Evolutionary conservation across 2,888 invertebrate genomes (phyloP), one percentile per base, ranked within the genome.

Genomic region (Apodemia mormo): DNA sequence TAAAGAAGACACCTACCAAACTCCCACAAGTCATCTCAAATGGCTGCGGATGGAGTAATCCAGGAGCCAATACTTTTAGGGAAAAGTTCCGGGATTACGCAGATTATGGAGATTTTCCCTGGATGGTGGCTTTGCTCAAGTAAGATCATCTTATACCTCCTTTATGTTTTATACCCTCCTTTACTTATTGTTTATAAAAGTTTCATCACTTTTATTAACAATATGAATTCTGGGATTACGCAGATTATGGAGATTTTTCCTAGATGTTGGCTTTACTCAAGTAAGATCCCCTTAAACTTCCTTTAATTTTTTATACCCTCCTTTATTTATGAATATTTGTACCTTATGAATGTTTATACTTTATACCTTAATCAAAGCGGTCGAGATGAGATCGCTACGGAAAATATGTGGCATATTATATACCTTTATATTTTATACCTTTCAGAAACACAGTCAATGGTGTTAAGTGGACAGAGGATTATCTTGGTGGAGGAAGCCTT

Each of bases 191-290:
- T 0, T 22, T 22, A 22, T 22, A 22, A 22, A 22, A 22, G 22
- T 22, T 22, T 22, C 22, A 22, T 22, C 22, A 22, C 22, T 22
- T 22, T 22, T 22, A 22, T 22, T 22, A 22, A 22, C 22, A 22
- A 22, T 22, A 22, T 22, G 22, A 22, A 22, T 22, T 22, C 22
- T 22, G 22, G 22, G 22, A 22, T n/a, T 54, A 6, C 22, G 76
- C 80, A 6, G 94, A 96, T 79, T 96, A 95, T 76, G 96, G 95
- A 0, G 96, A 96, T 85, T 96, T 96, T 81, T 96, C 96, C 0
- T 97, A 96, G 96, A 96, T 96, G 95, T 94, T 96, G 0, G 96
- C 96, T 0, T 86, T 96, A 65, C 82, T 96, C 70, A 88, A 81
- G 84, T 83, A 74, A 72, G 73, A 22, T 22, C 33, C 12, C 7